phyloP scores from a whole-genome alignment of 1,140 invertebrate species.

The Steinernema feltiae region DNA sequence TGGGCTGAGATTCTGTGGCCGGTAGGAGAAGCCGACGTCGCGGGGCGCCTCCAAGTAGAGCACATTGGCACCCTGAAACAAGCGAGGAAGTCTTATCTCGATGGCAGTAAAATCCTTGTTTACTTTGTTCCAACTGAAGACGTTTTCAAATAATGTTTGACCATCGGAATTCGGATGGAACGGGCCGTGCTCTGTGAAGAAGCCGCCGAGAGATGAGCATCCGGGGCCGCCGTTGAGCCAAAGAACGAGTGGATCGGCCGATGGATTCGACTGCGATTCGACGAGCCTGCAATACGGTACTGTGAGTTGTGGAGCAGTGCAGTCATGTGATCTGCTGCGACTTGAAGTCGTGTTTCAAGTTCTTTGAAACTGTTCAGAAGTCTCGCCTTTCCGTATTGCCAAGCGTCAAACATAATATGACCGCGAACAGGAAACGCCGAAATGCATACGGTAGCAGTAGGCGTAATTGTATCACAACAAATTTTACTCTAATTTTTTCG shows the following conservation, averaged over 20 bases:
- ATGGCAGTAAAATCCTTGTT: too few species aligned
- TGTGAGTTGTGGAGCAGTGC: too few species aligned
- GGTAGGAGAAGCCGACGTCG: conserved; percentile 63
- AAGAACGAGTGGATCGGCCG: conserved; percentile 60
- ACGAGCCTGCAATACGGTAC: conserved; percentile 61
- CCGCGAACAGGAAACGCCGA: too few species aligned
- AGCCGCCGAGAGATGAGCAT: conserved; percentile 61
- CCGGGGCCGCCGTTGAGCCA: conserved; percentile 65
- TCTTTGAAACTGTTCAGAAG: too few species aligned
- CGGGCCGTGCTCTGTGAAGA: conserved; percentile 62
- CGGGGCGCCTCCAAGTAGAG: conserved; percentile 62
- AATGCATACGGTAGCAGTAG: too few species aligned
- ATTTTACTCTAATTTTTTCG: too few species aligned
- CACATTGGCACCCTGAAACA: conserved; percentile 71
- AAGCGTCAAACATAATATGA: too few species aligned
- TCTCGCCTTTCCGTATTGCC: too few species aligned
- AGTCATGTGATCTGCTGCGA: too few species aligned
- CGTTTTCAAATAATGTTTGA: conserved; percentile 58
- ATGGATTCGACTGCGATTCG: conserved; percentile 59
- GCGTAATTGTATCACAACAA: too few species aligned
- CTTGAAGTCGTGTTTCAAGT: too few species aligned
- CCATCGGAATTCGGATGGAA: conserved; percentile 57
- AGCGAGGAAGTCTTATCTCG: not conserved
- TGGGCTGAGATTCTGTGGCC: conserved; percentile 49
- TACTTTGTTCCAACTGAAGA: conserved; percentile 61